Evolutionary conservation across 1,140 invertebrate genomes (phyloP), one percentile per base, ranked within the genome.

Genomic region (Pristionchus pacificus): DNA sequence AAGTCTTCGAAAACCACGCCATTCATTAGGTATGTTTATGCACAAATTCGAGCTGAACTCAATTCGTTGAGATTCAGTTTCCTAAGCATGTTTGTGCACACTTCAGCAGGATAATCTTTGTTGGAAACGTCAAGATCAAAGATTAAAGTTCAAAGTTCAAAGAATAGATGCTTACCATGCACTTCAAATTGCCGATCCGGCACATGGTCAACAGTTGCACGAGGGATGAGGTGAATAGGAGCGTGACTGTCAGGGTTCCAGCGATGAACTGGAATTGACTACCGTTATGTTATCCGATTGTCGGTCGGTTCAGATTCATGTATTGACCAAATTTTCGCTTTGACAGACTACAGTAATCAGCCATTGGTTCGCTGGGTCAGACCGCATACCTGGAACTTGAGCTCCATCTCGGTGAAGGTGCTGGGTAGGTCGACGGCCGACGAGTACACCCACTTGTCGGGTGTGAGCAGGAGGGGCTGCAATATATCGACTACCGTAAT

Each of bases 331-430:
- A n/a, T n/a, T n/a, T n/a, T n/a, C n/a, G n/a, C n/a, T n/a, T n/a
- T n/a, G n/a, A n/a, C n/a, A n/a, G n/a, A n/a, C n/a, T n/a, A n/a
- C n/a, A n/a, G n/a, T n/a, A n/a, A n/a, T n/a, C n/a, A n/a, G n/a
- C n/a, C n/a, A n/a, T n/a, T n/a, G n/a, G n/a, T n/a, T n/a, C n/a
- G n/a, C n/a, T n/a, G n/a, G n/a, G n/a, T n/a, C n/a, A n/a, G n/a
- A n/a, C n/a, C n/a, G 38, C 38, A 10, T 19, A 49, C 38, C 19
- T 49, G 38, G 38, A 49, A 49, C 19, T 55, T 76, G 15, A 76
- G 61, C 2, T 64, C 68, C 31, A 76, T 74, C 19, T 73, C 79
- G n/a, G 73, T 63, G 64, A 81, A 81, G 6, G 81, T 81, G 14
- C 68, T 28, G 2, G 80, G 81, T 1, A 81, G 60, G 15, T 77